A percentile compares a stretch with the other conserved stretches of the same genome.
phyloP scores from a whole-genome alignment of 1,140 invertebrate species.

The Papilio polytes region DNA sequence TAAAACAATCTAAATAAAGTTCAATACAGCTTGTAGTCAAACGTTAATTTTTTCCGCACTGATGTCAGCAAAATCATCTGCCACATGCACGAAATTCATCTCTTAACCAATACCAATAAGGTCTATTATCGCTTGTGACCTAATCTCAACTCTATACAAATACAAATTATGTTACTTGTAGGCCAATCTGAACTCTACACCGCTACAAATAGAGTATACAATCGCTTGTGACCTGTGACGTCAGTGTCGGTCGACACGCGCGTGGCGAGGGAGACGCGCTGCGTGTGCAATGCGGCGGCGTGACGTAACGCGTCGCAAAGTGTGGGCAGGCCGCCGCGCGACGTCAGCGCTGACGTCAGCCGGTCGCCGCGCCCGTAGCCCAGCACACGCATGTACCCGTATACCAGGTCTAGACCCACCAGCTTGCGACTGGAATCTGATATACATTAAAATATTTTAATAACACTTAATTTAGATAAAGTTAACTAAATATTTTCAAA shows the following conservation, averaged over 20 bases:
- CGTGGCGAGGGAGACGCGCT: conserved; percentile 83
- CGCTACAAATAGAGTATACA: background rate
- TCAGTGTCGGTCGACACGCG: background rate
- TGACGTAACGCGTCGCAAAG: conserved; percentile 84
- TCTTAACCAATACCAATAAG: background rate
- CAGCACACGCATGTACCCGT: conserved; percentile 86
- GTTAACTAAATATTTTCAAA: too few species aligned
- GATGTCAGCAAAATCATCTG: too few species aligned
- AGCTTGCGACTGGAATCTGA: conserved; percentile 85
- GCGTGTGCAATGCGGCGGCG: conserved; percentile 83
- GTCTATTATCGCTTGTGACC: background rate
- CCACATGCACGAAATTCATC: background rate
- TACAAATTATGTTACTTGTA: background rate
- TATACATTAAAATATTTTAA: too few species aligned
- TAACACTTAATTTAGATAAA: too few species aligned
- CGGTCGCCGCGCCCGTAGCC: conserved; percentile 61
- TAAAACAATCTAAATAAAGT: background rate
- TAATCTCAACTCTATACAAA: background rate
- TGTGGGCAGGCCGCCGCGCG: conserved; percentile 74
- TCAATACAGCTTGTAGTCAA: background rate
- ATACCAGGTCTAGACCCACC: conserved; percentile 83
- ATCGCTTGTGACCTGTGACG: background rate
- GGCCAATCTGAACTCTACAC: background rate
- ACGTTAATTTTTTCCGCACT: too few species aligned
- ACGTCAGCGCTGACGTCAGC: conserved; percentile 81